Evolutionary conservation across 2,888 invertebrate genomes (phyloP), one percentile per base, ranked within the genome.

Genomic region (Eulithis prunata): DNA sequence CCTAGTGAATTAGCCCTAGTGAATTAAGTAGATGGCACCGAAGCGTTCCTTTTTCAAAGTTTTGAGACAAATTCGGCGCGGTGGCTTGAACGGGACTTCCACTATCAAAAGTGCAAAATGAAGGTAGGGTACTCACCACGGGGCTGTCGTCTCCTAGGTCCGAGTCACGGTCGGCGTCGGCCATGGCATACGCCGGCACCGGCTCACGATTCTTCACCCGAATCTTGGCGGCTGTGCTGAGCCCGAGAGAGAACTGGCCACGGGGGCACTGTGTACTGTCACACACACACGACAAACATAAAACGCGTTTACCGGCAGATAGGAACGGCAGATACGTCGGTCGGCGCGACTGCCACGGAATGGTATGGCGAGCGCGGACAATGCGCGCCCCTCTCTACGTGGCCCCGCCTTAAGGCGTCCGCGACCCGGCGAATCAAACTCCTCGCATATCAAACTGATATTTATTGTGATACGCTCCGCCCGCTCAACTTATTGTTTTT

Each of bases 181-280:
- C 96, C 96, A 96, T 96, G 92, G 95, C 95, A 95, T 96, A 96
- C 94, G 96, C 96, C 94, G 96, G 96, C 91, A 96, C 95, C 93
- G 97, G 97, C 87, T 96, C 96, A 94, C 96, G 95, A 89, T 97
- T 97, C 96, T 97, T 97, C 92, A 96, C 96, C 94, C 97, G 96
- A 97, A 97, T 97, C 95, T 97, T 97, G 96, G 93, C 94, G 93
- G 90, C 80, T 93, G 87, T 76, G 66, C 68, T 67, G 60, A 74
- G 75, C 83, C 86, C 87, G 85, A 78, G 78, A 76, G 78, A 86
- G 79, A 84, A 86, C 78, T 76, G 72, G 85, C 84, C 87, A 79
- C 83, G 78, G 77, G 75, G 81, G 85, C 86, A 83, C 85, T 83
- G 78, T 82, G 63, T 58, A 66, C 57, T 78, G 74, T 80, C 80